phyloP scores from a whole-genome alignment of 1,140 invertebrate genomes.

The Coboldia fuscipes region DNA sequence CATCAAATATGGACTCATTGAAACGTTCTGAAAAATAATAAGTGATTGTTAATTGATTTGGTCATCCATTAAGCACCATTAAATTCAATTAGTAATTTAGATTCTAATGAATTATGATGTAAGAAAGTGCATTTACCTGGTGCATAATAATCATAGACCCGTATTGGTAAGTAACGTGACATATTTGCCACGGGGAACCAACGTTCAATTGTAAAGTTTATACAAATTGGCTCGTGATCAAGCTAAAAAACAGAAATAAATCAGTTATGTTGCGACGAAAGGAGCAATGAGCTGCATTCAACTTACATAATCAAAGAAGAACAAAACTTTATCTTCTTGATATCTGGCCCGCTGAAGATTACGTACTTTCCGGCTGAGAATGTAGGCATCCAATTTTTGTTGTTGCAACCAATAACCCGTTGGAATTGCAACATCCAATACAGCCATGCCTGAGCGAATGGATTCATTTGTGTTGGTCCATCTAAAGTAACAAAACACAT shows the following conservation, averaged over 20 bases:
- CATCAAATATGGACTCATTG: conserved; percentile 84
- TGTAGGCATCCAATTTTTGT: conserved; percentile 66
- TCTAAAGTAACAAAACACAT: conserved; percentile 21
- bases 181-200: conserved; percentile 95
- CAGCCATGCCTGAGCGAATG: conserved; percentile 68
- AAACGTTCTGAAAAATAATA: conserved; percentile 57
- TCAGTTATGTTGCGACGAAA: not conserved
- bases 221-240: conserved; percentile 61
- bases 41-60: not conserved
- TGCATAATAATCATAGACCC: conserved; percentile 91
- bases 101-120: too few relatives aligned
- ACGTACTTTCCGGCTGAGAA: conserved; percentile 44
- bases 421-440: conserved; percentile 77
- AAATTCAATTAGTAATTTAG: too few relatives aligned
- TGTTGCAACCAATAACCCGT: conserved; percentile 89
- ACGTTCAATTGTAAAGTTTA: conserved; percentile 78
- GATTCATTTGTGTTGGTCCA: conserved; percentile 64
- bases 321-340: conserved; percentile 59
- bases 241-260: conserved; percentile 28
- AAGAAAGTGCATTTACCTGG: conserved; percentile 41
- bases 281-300: conserved; percentile 1
- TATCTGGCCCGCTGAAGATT: conserved; percentile 73
- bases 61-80: not conserved
- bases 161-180: conserved; percentile 72
- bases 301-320: conserved; percentile 87